Percentiles rank a stretch among this genome's conserved stretches.
These are phyloP conservation scores for Syngnathoides biaculeatus DNA, from an alignment of 2,113 vertebrate genomes.

Conservation along the genomic window DNA sequence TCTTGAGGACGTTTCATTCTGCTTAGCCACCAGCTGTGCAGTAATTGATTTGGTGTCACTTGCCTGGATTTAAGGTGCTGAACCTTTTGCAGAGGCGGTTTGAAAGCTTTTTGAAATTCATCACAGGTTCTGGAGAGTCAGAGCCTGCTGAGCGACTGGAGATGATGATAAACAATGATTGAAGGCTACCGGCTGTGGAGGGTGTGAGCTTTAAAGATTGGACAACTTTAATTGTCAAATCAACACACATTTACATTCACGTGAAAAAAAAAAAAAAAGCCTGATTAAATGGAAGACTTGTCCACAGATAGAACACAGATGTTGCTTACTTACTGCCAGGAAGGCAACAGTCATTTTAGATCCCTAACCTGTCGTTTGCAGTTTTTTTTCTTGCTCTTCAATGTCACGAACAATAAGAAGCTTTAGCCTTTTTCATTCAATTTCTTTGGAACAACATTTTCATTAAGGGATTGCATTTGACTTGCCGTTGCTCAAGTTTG, in stretches of 20 bases:
- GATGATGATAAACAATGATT: conserved; percentile 41
- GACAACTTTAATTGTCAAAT: too few species aligned
- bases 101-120: conserved; percentile 61
- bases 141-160: conserved; percentile 24
- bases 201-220: conserved; percentile 39
- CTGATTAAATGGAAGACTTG: too few species aligned
- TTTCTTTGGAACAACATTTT: not conserved
- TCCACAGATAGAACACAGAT: conserved; percentile 23
- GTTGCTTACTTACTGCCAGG: conserved; percentile 17
- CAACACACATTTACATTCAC: too few species aligned
- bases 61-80: conserved; percentile 62
- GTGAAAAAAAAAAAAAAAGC: too few species aligned
- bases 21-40: conserved; percentile 52
- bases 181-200: conserved; percentile 22
- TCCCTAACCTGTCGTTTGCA: too few species aligned
- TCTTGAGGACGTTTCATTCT: conserved; percentile 56
- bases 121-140: too few species aligned
- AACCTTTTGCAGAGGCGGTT: conserved; percentile 52
- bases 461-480: not conserved
- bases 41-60: conserved; percentile 71
- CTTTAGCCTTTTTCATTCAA: not conserved
- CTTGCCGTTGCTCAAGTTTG: too few species aligned
- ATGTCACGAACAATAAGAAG: conserved; percentile 1
- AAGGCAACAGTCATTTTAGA: conserved; percentile 22
- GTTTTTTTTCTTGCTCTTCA: conserved; percentile 12